These are phyloP conservation scores for Pica pica DNA, from an alignment of 2,113 vertebrate genomes.

Conservation along the genomic window DNA sequence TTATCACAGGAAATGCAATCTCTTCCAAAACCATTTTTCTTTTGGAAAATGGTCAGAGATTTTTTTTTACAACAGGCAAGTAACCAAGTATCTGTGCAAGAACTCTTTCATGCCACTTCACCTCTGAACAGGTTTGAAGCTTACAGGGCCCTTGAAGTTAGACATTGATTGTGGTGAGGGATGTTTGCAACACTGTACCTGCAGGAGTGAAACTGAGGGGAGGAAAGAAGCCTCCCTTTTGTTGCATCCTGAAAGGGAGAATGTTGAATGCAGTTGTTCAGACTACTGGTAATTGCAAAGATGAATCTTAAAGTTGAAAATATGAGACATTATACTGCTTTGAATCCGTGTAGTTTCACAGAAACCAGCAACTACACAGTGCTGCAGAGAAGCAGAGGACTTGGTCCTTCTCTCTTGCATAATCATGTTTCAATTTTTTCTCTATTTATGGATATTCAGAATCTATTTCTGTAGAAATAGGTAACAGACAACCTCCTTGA, in stretches of 20 bases:
- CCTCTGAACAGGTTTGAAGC: constrained; percentile 65
- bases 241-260: constrained; percentile 67
- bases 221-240: constrained; percentile 61
- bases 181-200: constrained; percentile 63
- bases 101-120: constrained; percentile 57
- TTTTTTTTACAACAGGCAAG: constrained; percentile 34
- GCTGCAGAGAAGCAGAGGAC: not conserved
- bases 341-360: not conserved
- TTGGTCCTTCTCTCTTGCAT: not conserved
- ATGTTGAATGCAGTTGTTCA: constrained; percentile 59
- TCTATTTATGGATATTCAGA: not conserved
- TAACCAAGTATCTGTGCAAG: constrained; percentile 41
- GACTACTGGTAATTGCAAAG: constrained; percentile 46
- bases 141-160: constrained; percentile 70
- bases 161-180: constrained; percentile 64
- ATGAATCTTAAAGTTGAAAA: not conserved
- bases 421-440: not conserved
- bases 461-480: not conserved
- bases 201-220: constrained; percentile 61
- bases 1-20: not conserved
- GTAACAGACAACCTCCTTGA: not conserved
- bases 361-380: not conserved
- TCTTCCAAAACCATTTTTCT: constrained; percentile 47
- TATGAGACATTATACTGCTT: not conserved
- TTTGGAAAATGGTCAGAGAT: constrained; percentile 28